These are phyloP conservation scores for Heterocephalus glaber DNA, from an alignment of 2,113 vertebrate species.

Conservation along the genomic window DNA sequence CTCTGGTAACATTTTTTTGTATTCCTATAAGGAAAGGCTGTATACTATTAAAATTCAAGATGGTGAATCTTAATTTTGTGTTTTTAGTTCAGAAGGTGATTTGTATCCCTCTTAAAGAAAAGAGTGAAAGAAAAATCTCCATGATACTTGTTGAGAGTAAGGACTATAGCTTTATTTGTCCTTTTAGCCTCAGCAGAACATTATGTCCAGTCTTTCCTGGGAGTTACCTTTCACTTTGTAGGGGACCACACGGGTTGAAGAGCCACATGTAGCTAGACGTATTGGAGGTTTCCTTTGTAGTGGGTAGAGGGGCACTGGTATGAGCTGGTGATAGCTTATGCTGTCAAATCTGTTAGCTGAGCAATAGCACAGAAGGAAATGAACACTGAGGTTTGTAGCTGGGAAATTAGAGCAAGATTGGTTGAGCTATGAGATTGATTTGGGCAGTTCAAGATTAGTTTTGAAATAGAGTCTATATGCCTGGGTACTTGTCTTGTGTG, in stretches of 20 bases:
- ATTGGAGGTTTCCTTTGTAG: not conserved
- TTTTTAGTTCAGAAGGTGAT: slow-evolving; percentile 15
- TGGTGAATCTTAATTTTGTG: slow-evolving; percentile 34
- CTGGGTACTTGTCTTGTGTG: slow-evolving; percentile 15
- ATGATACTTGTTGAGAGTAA: not conserved
- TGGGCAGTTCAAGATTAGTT: slow-evolving; percentile 52
- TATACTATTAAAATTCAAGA: not conserved
- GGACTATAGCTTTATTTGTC: not conserved
- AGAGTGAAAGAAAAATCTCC: not conserved
- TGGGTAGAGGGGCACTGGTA: not conserved
- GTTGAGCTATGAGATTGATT: slow-evolving; percentile 55
- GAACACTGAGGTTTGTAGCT: slow-evolving; percentile 21
- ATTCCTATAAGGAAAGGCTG: not conserved
- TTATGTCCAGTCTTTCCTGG: not conserved
- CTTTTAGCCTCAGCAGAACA: not conserved
- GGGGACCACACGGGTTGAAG: not conserved
- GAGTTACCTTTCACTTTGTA: not conserved
- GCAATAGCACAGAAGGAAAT: not conserved
- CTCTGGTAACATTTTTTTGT: slow-evolving; percentile 36
- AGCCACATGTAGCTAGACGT: not conserved
- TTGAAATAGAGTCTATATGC: slow-evolving; percentile 28
- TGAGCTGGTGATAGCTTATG: not conserved
- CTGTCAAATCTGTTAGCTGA: slow-evolving; percentile 30
- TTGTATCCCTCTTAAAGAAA: not conserved
- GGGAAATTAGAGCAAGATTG: slow-evolving; percentile 18